These are phyloP conservation scores for Hirudinaria manillensis DNA, from an alignment of 2,888 invertebrate genomes.

Conservation along the genomic window DNA sequence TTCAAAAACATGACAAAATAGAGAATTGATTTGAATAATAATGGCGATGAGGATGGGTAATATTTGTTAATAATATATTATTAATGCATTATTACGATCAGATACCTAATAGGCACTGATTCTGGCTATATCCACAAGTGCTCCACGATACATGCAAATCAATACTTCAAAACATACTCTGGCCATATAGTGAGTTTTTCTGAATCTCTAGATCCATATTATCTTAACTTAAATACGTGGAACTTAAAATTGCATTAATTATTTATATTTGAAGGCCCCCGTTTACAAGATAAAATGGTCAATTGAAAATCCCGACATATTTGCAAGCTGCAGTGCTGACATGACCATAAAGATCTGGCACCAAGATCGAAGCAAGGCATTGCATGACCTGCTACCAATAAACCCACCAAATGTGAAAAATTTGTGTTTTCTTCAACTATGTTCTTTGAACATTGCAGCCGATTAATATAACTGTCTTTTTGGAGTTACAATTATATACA, in stretches of 20 bases:
- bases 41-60: too few species aligned
- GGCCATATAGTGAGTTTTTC: conserved; percentile 22
- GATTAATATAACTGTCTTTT: too few species aligned
- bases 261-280: conserved; percentile 15
- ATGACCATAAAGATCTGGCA: conserved; percentile 27
- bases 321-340: conserved; percentile 27
- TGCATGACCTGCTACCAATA: conserved; percentile 26
- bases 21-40: too few species aligned
- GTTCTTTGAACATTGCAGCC: too few species aligned
- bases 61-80: neutral
- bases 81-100: neutral
- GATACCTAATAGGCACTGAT: conserved; percentile 27
- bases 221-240: too few species aligned
- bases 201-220: too few species aligned
- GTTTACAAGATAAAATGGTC: conserved; percentile 27
- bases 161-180: conserved; percentile 28
- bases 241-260: neutral
- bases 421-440: neutral
- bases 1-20: too few species aligned
- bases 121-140: conserved; percentile 24
- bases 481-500: too few species aligned
- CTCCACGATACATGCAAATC: conserved; percentile 28
- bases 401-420: conserved; percentile 25
- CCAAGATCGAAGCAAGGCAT: neutral
- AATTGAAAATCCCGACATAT: conserved; percentile 16